These are phyloP conservation scores for Saccopteryx leptura DNA, from an alignment of 2,113 vertebrate genomes.

Conservation along the genomic window DNA sequence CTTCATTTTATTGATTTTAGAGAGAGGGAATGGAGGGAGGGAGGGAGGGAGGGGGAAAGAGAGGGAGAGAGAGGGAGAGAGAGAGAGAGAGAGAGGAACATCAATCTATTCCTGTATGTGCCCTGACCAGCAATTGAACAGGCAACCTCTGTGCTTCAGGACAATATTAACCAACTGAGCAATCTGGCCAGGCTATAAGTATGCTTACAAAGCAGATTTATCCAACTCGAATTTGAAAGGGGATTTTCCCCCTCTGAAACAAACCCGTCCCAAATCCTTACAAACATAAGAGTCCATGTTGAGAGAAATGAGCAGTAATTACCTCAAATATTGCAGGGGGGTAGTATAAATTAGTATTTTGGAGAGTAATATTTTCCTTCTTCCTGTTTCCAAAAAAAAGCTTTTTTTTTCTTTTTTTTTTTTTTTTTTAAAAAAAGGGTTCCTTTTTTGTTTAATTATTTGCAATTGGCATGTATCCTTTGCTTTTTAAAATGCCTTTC, in stretches of 20 bases:
- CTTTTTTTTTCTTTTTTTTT: neutral
- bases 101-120: too few species aligned
- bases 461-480: neutral
- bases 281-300: neutral
- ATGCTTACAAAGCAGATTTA: neutral
- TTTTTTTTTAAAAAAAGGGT: neutral
- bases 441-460: neutral
- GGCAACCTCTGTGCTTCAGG: too few species aligned
- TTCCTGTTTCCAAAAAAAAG: neutral
- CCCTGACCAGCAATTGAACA: too few species aligned
- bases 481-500: constrained; percentile 9
- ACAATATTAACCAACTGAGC: too few species aligned
- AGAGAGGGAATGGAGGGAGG: too few species aligned
- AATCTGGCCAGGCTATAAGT: neutral
- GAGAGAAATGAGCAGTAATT: constrained; percentile 12
- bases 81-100: too few species aligned
- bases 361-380: constrained; percentile 32
- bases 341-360: constrained; percentile 7
- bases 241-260: neutral
- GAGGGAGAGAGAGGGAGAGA: too few species aligned
- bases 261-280: neutral
- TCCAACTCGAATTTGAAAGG: constrained; percentile 16
- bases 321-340: neutral
- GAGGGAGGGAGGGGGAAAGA: too few species aligned
- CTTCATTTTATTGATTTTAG: too few species aligned